phyloP scores from a whole-genome alignment of 2,888 invertebrate genomes.

The Harmothoe impar region DNA sequence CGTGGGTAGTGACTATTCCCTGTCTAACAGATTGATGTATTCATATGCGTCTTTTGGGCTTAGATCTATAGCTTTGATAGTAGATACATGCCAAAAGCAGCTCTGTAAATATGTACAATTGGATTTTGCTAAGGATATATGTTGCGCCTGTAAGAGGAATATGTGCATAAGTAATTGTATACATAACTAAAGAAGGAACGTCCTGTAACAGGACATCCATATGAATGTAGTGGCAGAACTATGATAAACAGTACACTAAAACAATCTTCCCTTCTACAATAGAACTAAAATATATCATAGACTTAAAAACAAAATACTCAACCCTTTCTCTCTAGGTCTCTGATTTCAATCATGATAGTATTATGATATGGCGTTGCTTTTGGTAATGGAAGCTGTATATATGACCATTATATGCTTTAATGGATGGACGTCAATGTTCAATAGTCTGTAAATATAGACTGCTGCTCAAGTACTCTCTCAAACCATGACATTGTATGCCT shows the following conservation, averaged over 20 bases:
- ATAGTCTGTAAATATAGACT: not conserved
- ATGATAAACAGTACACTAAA: not conserved
- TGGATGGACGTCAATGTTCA: not conserved
- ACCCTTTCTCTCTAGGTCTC: not conserved
- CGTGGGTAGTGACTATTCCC: not conserved
- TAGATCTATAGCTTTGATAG: not conserved
- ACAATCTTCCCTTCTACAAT: not conserved
- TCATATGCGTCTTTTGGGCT: not conserved
- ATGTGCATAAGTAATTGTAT: not conserved
- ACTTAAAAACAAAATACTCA: not conserved
- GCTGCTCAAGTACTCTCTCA: not conserved
- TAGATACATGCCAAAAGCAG: not conserved
- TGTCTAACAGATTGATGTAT: not conserved
- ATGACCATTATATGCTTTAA: not conserved
- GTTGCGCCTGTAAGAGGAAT: not conserved
- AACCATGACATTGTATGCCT: not conserved
- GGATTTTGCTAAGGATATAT: not conserved
- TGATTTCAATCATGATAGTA: not conserved
- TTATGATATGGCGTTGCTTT: not conserved
- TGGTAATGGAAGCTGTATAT: not conserved
- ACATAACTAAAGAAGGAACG: not conserved
- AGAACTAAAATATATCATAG: not conserved
- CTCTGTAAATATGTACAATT: constrained; percentile 54
- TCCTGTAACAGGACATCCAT: not conserved
- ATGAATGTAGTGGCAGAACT: not conserved